A percentile compares a stretch with the other conserved stretches of the same genome.
phyloP scores from a whole-genome alignment of 2,113 vertebrate genomes.

The Salminus brasiliensis region DNA sequence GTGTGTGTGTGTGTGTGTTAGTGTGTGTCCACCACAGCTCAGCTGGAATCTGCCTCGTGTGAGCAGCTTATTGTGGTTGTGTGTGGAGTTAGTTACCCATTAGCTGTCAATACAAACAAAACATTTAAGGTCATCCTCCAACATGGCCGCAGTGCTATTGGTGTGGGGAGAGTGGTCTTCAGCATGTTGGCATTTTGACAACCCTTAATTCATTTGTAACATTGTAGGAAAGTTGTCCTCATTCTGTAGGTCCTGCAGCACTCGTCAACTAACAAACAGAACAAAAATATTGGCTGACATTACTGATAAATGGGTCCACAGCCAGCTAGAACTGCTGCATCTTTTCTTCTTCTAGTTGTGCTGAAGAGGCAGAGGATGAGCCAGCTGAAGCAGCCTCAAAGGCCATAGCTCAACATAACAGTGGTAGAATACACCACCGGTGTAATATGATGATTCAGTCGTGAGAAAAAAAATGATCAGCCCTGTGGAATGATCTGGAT shows the following conservation, averaged over 20 bases:
- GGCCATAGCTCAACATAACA: background rate
- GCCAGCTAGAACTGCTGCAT: background rate
- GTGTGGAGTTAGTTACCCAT: constrained; percentile 25
- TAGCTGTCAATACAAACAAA: constrained; percentile 3
- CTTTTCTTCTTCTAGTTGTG: constrained; percentile 1
- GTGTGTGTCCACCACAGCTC: constrained; percentile 7
- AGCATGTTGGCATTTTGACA: constrained; percentile 7
- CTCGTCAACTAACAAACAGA: background rate
- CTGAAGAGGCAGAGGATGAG: constrained; percentile 10
- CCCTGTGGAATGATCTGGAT: background rate
- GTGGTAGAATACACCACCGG: constrained; percentile 19
- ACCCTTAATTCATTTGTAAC: background rate
- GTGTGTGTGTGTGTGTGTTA: background rate
- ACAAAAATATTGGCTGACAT: background rate
- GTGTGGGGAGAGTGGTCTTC: background rate
- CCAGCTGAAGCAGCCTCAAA: constrained; percentile 11
- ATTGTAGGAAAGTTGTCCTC: background rate
- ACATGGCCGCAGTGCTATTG: constrained; percentile 9
- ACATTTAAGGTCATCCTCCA: constrained; percentile 8
- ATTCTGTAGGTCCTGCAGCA: background rate
- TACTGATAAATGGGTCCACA: background rate
- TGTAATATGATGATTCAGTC: constrained; percentile 1
- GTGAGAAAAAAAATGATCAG: background rate
- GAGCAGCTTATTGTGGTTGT: constrained; percentile 33
- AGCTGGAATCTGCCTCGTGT: constrained; percentile 26